These are phyloP conservation scores for Fukomys damarensis DNA, from an alignment of 2,113 vertebrate genomes.

Conservation along the genomic window DNA sequence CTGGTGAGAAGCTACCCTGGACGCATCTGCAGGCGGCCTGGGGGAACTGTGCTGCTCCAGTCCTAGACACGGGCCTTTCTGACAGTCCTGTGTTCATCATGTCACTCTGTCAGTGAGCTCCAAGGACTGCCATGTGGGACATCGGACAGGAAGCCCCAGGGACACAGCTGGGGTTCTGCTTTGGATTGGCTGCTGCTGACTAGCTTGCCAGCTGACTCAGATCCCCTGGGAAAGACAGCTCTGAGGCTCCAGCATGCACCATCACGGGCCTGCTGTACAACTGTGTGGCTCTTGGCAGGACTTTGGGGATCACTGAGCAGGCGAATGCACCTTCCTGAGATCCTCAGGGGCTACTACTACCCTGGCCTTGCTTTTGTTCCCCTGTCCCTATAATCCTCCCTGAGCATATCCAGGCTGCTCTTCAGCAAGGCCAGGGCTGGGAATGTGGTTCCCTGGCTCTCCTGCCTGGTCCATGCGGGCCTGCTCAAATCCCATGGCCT, in stretches of 20 bases:
- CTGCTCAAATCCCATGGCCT: neutral
- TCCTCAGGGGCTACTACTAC: neutral
- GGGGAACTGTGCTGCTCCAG: accelerated
- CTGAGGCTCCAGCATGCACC: neutral
- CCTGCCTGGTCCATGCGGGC: neutral
- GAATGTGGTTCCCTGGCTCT: neutral
- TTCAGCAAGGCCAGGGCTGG: neutral
- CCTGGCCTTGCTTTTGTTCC: neutral
- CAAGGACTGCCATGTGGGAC: neutral
- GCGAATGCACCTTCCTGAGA: neutral
- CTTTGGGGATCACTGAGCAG: accelerated
- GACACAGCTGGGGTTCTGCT: neutral
- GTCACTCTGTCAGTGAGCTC: neutral
- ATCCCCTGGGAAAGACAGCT: neutral
- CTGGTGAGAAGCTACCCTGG: accelerated
- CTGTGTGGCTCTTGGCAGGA: neutral
- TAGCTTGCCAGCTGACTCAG: neutral
- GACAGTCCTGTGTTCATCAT: neutral
- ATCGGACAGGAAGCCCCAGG: neutral
- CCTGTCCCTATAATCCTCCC: neutral
- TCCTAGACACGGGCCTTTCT: neutral
- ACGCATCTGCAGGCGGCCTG: neutral
- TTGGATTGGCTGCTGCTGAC: neutral
- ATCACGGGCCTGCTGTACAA: accelerated
- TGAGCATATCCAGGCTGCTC: neutral